These are phyloP conservation scores for Silvanus unidentatus DNA, from an alignment of 2,888 invertebrate species.

Conservation along the genomic window DNA sequence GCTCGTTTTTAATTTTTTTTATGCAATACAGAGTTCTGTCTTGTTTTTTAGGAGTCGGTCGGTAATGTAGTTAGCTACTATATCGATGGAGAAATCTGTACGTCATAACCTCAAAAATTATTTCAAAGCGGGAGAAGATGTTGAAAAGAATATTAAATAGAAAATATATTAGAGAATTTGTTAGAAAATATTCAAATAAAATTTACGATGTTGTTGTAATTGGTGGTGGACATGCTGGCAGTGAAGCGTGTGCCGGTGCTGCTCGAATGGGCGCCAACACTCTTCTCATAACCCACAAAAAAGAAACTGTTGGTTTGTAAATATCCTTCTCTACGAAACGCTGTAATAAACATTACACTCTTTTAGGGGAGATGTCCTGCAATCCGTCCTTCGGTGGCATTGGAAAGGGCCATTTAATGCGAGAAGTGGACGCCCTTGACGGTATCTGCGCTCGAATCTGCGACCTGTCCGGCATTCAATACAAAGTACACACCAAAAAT, in stretches of 20 bases:
- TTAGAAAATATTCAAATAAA: slow-evolving; percentile 8
- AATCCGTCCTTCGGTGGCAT: slow-evolving; percentile 92
- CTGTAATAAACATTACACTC: no score
- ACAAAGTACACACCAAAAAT: no score
- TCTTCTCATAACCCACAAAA: slow-evolving; percentile 76
- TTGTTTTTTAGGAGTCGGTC: no score
- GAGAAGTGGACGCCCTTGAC: slow-evolving; percentile 83
- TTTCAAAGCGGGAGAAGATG: no score
- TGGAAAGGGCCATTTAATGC: slow-evolving; percentile 83
- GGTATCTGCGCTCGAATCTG: slow-evolving; percentile 77
- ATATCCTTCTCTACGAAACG: background rate
- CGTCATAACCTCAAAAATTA: no score
- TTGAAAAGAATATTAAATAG: no score
- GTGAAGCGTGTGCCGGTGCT: slow-evolving; percentile 79
- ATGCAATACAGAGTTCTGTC: no score
- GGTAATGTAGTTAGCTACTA: no score
- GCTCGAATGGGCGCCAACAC: slow-evolving; percentile 77
- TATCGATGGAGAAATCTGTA: no score
- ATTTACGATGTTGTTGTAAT: slow-evolving; percentile 72
- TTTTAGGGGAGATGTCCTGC: slow-evolving; percentile 83
- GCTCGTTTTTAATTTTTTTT: no score
- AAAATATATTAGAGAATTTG: no score
- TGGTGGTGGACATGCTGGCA: slow-evolving; percentile 89
- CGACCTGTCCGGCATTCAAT: slow-evolving; percentile 74
- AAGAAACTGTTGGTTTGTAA: slow-evolving; percentile 65